phyloP scores from a whole-genome alignment of 2,888 invertebrate species.

The Eumacrocentrus americanus region DNA sequence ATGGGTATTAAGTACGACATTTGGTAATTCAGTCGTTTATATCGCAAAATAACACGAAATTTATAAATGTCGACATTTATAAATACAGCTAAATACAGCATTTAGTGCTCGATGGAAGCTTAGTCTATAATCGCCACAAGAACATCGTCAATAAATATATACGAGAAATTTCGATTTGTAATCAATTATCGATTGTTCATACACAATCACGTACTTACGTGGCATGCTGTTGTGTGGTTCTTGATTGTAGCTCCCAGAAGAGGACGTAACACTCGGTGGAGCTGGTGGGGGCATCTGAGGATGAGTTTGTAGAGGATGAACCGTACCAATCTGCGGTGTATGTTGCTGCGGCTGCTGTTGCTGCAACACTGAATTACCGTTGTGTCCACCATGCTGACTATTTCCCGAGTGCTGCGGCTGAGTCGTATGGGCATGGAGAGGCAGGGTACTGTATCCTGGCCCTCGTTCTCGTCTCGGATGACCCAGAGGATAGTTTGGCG shows the following conservation, averaged over 20 bases:
- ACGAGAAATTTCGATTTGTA: too few species aligned
- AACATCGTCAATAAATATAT: too few species aligned
- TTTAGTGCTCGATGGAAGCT: too few species aligned
- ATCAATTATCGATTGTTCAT: not conserved
- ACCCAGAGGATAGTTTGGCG: slow-evolving; percentile 89
- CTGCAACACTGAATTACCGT: slow-evolving; percentile 47
- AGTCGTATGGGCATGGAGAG: slow-evolving; percentile 64
- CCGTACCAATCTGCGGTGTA: slow-evolving; percentile 78
- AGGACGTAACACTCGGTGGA: slow-evolving; percentile 66
- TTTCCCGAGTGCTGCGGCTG: too few species aligned
- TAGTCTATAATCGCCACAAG: too few species aligned
- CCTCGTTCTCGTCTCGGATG: slow-evolving; percentile 76
- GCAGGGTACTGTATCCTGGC: slow-evolving; percentile 86
- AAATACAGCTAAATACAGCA: too few species aligned
- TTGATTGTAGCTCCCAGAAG: slow-evolving; percentile 56
- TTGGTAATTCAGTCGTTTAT: too few species aligned
- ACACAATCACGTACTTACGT: slow-evolving; percentile 67
- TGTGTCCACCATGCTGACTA: slow-evolving; percentile 50
- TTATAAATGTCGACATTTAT: too few species aligned
- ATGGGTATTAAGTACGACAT: too few species aligned
- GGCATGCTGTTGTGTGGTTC: slow-evolving; percentile 79
- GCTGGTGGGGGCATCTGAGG: slow-evolving; percentile 70
- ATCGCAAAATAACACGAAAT: too few species aligned
- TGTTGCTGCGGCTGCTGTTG: slow-evolving; percentile 56
- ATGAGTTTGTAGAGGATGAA: slow-evolving; percentile 80